Base-by-base conservation (phyloP, 2,113 vertebrate species). In the Hippocampus comes region DNA sequence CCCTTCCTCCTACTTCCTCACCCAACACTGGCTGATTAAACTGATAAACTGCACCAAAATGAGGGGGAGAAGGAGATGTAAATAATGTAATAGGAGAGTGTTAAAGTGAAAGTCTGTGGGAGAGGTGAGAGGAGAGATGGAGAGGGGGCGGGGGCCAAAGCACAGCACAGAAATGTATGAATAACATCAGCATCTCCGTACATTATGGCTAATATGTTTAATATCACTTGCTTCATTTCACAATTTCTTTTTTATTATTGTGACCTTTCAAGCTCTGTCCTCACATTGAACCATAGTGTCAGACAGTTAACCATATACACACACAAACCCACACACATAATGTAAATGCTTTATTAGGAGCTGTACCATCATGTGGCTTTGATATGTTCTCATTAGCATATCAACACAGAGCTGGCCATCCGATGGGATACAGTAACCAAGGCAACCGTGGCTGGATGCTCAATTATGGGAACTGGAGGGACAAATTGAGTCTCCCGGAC, bases 371-470 rank as follows among this genome's bases (percentile, higher is more conserved):
- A 78, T 57, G 10, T 67, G 68, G 57, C 82, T 88, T 88, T 88
- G 84, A 87, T 81, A 68, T 77, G 34, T 71, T 77, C 76, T 87
- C 85, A 90, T 90, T 89, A 89, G 84, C 85, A 90, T 86, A 88
- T 82, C 81, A 86, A 85, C 87, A 74, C 77, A 49, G 65, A 82
- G 81, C 84, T 86, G 87, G 88, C 87, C 82, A 73, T 87, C 83
- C 80, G 9, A 75, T 77, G 84, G 85, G 87, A 84, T 74, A 67
- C 77, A 17, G 88, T 91, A 85, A 90, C 87, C 88, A 72, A 61
- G 88, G 86, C 86, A 90, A 89, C 88, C 72, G 30, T 57, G 82
- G 81, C 66, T 78, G 77, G 72, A 72, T 77, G 49, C 83, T 78
- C 78, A 83, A 70, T 76, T 63, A 61, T 77, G 68, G 74, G 73